Evolutionary conservation across 2,888 invertebrate species (phyloP), one percentile per base, ranked within the genome.

Genomic region (Eupithecia exiguata): DNA sequence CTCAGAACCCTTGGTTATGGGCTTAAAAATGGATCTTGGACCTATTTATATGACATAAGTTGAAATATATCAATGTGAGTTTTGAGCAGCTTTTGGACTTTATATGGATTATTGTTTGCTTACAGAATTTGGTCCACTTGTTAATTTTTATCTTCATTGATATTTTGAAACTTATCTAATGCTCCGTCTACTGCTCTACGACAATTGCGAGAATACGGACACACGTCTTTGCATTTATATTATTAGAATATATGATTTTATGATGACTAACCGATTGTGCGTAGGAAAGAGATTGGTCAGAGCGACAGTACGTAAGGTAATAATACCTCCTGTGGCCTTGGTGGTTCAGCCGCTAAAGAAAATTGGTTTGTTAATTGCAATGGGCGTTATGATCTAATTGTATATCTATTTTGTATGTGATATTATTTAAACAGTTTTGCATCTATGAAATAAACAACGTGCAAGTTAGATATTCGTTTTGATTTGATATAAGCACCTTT

Each of bases 221-320:
- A 79, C 80, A 79, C 74, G 83, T 83, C 79, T 84, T 83, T 88
- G 90, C 89, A 88, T 87, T 88, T 87, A 87, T 85, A 85, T 81
- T 83, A 81, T 80, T 82, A 83, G 81, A 76, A 83, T 36, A 82
- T 84, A 79, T 86, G 79, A 30, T 4, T 30, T 1, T 30, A 30
- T 30, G 30, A 30, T 84, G 80, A 82, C 76, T 84, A 84, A 85
- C 80, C 78, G 78, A 82, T 86, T 87, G 85, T 84, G 78, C 81
- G 84, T 80, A 61, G 65, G 36, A 36, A 65, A 65, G 63, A 36
- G 88, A 89, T 88, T 86, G 84, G 85, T 77, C 85, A 78, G 76
- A 38, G 74, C 43, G 46, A 58, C 43, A 25, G 58, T 67, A 68
- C 38, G 63, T 38, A 58, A 58, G 58, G 35, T 72, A 58, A 70